Percentiles rank a stretch among this genome's conserved stretches.
Conservation (phyloP, 2,888 invertebrate genomes). For the Monopis laevigella region DNA sequence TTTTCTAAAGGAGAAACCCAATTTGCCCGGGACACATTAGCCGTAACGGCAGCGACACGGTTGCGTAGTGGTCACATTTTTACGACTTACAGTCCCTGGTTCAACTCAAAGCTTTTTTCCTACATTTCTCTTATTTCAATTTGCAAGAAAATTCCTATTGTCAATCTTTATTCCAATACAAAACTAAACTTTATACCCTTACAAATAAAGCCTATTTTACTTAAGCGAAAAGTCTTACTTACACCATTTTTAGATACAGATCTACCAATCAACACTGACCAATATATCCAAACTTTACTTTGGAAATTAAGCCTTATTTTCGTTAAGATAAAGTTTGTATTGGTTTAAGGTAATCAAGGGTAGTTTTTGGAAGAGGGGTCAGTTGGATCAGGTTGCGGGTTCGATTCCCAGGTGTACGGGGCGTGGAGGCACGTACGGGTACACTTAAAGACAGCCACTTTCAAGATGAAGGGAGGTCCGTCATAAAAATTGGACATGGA, state of each 20-base stretch:
- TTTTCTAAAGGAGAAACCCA: conserved; percentile 54
- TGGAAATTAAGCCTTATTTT: conserved; percentile 23
- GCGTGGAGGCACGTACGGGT: conserved; percentile 54
- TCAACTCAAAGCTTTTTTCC: conserved; percentile 36
- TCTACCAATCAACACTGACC: conserved; percentile 56
- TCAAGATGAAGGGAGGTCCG: conserved; percentile 59
- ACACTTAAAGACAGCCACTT: conserved; percentile 61
- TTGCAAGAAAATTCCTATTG: conserved; percentile 42
- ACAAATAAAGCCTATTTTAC: not conserved
- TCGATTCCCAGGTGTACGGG: conserved; percentile 65
- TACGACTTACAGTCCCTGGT: conserved; percentile 37
- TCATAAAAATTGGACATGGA: conserved; percentile 62
- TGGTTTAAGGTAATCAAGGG: conserved; percentile 19
- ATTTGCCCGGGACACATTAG: conserved; percentile 62
- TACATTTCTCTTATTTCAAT: conserved; percentile 54
- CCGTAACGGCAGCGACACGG: conserved; percentile 57
- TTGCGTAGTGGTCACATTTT: conserved; percentile 49
- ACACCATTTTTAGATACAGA: conserved; percentile 26
- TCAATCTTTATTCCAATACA: conserved; percentile 7
- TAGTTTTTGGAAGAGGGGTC: conserved; percentile 43
- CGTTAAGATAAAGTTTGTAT: conserved; percentile 24
- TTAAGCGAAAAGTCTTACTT: conserved; percentile 19
- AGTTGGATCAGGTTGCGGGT: conserved; percentile 57
- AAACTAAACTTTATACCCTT: not conserved
- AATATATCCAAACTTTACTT: conserved; percentile 19